Evolutionary conservation across 2,113 vertebrate genomes (phyloP), one percentile per base, ranked within the genome.

Genomic region (Sturnus vulgaris): DNA sequence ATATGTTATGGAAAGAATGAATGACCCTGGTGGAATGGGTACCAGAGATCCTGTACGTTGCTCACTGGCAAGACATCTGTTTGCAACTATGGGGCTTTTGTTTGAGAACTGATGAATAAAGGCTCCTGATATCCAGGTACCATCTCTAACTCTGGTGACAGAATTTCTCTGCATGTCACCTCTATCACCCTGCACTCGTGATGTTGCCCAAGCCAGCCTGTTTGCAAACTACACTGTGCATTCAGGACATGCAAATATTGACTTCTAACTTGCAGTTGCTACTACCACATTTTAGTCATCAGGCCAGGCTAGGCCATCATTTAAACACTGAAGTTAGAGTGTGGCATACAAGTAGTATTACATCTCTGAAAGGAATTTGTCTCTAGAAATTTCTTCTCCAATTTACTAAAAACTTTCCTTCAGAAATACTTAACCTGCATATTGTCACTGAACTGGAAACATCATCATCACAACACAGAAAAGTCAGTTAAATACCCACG

Each of bases 1-100:
- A 93, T 82, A 95, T 87, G 94, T 77, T 88, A 82, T 90, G 90
- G 85, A 93, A 96, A 95, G 82, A 87, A 94, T 88, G 92, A 94
- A 50, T 70, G 94, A 88, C 87, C 82, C 60, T 86, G 71, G 60
- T 83, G 93, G 73, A 92, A 95, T 27, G 76, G 90, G 68, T 92
- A 95, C 76, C 81, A 75, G 84, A 91, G 77, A 95, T 56, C 84
- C 81, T 17, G 63, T 37, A 85, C 47, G 63, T 18, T 73, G 87
- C 73, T 85, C 68, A 73, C 68, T 57, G 61, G 66, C 31, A 89
- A 73, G 47, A 77, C 87, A 94, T 88, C 92, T 95, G 94, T 86
- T 95, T 95, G 80, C 91, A 95, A 28, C 94, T 83, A 28, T 19
- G 15, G 56, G 55, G 30, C 39, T 95, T 92, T 86, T 92, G 92